Evolutionary conservation across 2,888 invertebrate species (phyloP).

Genomic region (Carcina quercana): DNA sequence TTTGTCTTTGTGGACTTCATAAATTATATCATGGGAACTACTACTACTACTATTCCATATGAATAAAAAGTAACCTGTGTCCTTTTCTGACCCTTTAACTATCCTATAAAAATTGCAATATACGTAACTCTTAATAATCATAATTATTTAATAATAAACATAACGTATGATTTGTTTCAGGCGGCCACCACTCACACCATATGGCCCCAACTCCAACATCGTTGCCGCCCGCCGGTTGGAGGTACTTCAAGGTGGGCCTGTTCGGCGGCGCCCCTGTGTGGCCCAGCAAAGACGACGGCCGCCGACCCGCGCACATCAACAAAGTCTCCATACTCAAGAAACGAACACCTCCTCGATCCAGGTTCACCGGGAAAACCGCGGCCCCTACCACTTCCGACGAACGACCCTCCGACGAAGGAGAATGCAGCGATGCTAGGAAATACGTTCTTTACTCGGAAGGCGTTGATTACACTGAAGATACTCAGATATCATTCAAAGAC

Average conservation of each 20-base stretch:
- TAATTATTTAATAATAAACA: background rate
- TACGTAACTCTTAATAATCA: too few relatives aligned
- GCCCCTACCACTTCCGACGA: conserved; percentile 25
- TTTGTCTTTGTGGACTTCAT: too few relatives aligned
- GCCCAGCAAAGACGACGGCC: conserved; percentile 58
- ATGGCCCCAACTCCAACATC: conserved; percentile 72
- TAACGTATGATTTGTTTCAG: too few relatives aligned
- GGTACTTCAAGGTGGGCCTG: conserved; percentile 76
- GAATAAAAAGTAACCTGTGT: too few relatives aligned
- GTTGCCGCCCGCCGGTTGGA: conserved; percentile 74
- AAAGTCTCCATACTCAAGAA: conserved; percentile 76
- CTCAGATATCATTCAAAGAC: conserved; percentile 41
- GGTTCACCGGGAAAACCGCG: conserved; percentile 45
- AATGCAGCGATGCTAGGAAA: conserved; percentile 75
- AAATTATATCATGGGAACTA: too few relatives aligned
- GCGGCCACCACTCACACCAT: conserved; percentile 68
- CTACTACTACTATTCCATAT: too few relatives aligned
- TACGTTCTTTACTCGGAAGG: conserved; percentile 78
- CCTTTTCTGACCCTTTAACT: too few relatives aligned
- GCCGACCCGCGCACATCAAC: conserved; percentile 46
- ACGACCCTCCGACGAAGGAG: conserved; percentile 20
- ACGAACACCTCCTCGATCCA: conserved; percentile 74
- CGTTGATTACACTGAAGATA: conserved; percentile 75
- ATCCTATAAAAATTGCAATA: too few relatives aligned
- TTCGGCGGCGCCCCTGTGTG: conserved; percentile 81